phyloP scores from a whole-genome alignment of 2,888 invertebrate genomes.

The Octonoba sinensis region DNA sequence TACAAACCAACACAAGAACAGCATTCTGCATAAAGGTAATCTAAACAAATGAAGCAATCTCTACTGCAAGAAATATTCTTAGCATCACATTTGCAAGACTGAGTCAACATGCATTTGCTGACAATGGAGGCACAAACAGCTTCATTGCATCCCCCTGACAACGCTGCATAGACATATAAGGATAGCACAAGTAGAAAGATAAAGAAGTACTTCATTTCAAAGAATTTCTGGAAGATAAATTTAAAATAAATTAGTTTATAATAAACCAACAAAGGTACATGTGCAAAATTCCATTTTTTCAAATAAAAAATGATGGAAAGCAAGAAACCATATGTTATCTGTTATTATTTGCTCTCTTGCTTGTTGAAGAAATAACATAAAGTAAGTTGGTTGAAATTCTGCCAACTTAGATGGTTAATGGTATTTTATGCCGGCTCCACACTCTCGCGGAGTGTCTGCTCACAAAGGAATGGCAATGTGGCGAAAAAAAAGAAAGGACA shows the following conservation, averaged over 20 bases:
- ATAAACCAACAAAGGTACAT: too few relatives aligned
- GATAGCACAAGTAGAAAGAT: conserved; percentile 1
- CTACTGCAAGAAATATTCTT: conserved; percentile 91
- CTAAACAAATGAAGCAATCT: conserved; percentile 91
- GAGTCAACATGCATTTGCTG: conserved; percentile 95
- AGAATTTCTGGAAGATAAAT: neutral
- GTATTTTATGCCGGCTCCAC: too few relatives aligned
- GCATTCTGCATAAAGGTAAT: conserved; percentile 90
- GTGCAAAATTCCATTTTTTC: too few relatives aligned
- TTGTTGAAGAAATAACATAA: too few relatives aligned
- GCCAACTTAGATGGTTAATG: too few relatives aligned
- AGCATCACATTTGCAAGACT: conserved; percentile 94
- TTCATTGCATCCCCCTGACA: conserved; percentile 80
- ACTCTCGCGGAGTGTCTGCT: too few relatives aligned
- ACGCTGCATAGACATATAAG: conserved; percentile 20
- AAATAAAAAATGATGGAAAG: too few relatives aligned
- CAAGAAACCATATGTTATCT: too few relatives aligned
- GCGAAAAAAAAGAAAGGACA: too few relatives aligned
- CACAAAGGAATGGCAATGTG: too few relatives aligned
- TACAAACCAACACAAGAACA: conserved; percentile 96
- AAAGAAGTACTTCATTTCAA: neutral
- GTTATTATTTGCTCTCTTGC: too few relatives aligned
- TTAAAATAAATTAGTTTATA: neutral
- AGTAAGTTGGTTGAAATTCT: too few relatives aligned
- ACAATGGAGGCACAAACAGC: conserved; percentile 95